Conservation (phyloP, 2,113 vertebrate genomes). For the Thamnophis sirtalis region DNA sequence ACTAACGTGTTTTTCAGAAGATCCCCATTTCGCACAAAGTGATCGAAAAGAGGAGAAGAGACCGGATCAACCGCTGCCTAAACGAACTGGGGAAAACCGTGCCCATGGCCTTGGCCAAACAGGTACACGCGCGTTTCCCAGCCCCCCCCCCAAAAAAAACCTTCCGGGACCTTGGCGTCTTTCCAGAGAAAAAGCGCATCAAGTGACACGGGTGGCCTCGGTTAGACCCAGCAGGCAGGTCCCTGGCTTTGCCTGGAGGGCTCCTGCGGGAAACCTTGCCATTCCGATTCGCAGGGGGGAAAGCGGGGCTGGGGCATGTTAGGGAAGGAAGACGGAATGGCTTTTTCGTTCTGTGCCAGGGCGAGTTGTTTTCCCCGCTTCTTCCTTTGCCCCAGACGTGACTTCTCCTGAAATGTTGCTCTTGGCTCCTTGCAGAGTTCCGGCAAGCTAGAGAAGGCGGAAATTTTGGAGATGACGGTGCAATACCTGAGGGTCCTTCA, state of each 20-base stretch:
- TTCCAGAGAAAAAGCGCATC: background rate
- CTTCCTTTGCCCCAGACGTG: background rate
- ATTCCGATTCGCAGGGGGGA: background rate
- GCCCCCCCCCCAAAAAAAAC: no score
- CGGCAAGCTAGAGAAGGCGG: slow-evolving; percentile 95
- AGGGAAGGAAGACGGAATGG: no score
- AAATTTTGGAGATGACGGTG: slow-evolving; percentile 98
- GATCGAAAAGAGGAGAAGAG: slow-evolving; percentile 91
- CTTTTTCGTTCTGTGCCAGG: no score
- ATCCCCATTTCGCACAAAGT: slow-evolving; percentile 96
- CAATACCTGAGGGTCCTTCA: slow-evolving; percentile 93
- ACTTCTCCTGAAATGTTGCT: background rate
- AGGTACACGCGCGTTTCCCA: slow-evolving; percentile 71
- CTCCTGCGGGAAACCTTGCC: background rate
- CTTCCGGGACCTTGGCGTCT: accelerated
- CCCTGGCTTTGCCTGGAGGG: background rate
- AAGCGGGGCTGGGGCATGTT: no score
- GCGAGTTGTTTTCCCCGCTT: accelerated
- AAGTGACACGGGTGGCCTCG: no score
- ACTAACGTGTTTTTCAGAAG: slow-evolving; percentile 70
- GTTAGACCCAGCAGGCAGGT: background rate
- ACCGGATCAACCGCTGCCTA: slow-evolving; percentile 93
- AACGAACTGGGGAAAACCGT: slow-evolving; percentile 94
- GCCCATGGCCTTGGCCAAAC: slow-evolving; percentile 94
- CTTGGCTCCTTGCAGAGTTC: slow-evolving; percentile 76